Evolutionary conservation across 2,113 vertebrate species (phyloP).

Genomic region (Ranitomeya variabilis): DNA sequence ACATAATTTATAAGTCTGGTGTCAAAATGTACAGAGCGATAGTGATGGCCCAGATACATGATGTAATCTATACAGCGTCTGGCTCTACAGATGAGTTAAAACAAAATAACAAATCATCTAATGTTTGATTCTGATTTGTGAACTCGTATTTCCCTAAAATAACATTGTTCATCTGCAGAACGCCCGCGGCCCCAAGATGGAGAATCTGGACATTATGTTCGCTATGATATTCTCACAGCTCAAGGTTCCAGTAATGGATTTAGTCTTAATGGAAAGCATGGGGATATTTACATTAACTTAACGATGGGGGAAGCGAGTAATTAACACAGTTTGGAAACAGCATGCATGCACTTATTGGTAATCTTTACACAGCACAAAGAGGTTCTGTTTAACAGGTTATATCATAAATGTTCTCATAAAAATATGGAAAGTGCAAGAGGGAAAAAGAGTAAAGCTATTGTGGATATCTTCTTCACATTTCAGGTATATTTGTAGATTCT

Average conservation of each 20-base stretch:
- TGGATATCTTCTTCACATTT: background rate
- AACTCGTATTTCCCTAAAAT: background rate
- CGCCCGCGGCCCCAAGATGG: background rate
- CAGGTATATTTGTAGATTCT: background rate
- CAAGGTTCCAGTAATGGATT: background rate
- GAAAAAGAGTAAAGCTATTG: background rate
- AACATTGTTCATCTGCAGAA: conserved; percentile 5
- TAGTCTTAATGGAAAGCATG: conserved; percentile 1
- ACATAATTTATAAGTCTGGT: background rate
- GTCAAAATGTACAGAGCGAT: background rate
- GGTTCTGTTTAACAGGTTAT: conserved; percentile 20
- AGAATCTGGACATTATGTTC: background rate
- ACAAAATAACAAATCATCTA: background rate
- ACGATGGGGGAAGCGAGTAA: conserved; percentile 24
- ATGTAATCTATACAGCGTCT: background rate
- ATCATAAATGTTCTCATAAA: conserved; percentile 6
- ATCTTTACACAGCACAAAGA: conserved; percentile 27
- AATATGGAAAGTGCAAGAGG: background rate
- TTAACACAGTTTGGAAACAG: conserved; percentile 31
- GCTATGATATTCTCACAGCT: conserved; percentile 12
- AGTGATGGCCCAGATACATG: background rate
- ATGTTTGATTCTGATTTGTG: background rate
- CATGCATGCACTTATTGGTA: background rate
- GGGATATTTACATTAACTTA: conserved; percentile 26
- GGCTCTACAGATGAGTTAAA: conserved; percentile 15